Evolutionary conservation across 2,888 invertebrate species (phyloP).

Genomic region (Clunio marinus): DNA sequence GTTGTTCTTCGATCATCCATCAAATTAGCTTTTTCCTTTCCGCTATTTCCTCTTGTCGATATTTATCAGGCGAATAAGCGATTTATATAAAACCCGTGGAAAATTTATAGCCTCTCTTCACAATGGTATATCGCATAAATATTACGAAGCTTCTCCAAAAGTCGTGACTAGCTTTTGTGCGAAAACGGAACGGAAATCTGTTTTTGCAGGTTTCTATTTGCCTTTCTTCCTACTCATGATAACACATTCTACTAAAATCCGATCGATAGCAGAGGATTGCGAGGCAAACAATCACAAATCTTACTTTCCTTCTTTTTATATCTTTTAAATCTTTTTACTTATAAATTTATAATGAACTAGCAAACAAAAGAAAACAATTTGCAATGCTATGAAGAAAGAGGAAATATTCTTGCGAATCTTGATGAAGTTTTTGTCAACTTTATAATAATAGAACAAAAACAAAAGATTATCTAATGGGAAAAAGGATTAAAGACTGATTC

Average conservation of each 20-base stretch:
- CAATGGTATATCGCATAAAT: background rate
- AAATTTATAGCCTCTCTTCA: conserved; percentile 29
- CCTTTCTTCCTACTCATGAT: background rate
- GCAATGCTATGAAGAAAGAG: too few relatives aligned
- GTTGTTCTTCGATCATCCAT: conserved; percentile 38
- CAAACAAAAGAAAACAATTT: background rate
- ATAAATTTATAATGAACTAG: conserved; percentile 38
- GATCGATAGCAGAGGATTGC: conserved; percentile 34
- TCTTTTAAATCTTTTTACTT: conserved; percentile 7
- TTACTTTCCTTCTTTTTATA: conserved; percentile 6
- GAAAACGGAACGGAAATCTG: conserved; percentile 8
- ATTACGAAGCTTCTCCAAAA: conserved; percentile 34
- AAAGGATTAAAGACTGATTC: background rate
- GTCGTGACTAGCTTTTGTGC: conserved; percentile 37
- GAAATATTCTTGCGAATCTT: too few relatives aligned
- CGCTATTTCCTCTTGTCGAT: background rate
- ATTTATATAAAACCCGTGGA: conserved; percentile 1
- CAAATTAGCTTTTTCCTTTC: conserved; percentile 31
- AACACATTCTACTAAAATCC: background rate
- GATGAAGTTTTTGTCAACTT: background rate
- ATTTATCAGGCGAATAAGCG: background rate
- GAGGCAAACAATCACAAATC: conserved; percentile 38
- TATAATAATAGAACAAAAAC: conserved; percentile 11
- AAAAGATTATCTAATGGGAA: background rate
- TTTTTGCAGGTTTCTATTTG: conserved; percentile 2